phyloP scores from a whole-genome alignment of 2,113 vertebrate genomes.

The Tragelaphus buxtoni region DNA sequence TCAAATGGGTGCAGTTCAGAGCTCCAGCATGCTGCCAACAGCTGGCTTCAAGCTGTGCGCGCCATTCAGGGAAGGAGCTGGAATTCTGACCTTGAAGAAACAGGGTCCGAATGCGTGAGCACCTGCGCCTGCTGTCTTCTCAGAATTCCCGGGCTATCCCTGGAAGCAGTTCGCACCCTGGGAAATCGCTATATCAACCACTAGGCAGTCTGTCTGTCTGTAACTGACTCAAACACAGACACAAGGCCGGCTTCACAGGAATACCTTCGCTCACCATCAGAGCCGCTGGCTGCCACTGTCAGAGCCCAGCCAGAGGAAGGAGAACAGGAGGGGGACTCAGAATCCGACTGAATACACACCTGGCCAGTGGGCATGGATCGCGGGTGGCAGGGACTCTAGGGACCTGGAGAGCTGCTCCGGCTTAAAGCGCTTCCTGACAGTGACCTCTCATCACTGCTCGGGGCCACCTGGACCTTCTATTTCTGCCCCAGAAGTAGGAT shows the following conservation, averaged over 20 bases:
- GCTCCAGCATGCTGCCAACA: not conserved
- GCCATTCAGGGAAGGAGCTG: not conserved
- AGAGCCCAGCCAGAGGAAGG: not conserved
- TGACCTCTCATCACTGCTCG: not conserved
- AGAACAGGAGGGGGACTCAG: not conserved
- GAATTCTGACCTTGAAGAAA: not conserved
- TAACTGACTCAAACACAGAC: not conserved
- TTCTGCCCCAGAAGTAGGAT: not conserved
- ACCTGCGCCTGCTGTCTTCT: not conserved
- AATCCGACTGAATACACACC: not conserved
- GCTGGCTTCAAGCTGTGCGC: not conserved
- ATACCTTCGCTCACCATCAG: not conserved
- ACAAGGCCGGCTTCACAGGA: not conserved
- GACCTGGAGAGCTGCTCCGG: rapidly evolving
- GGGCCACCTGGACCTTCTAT: not conserved
- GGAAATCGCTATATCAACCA: not conserved
- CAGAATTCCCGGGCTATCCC: not conserved
- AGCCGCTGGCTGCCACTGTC: constrained; percentile 59
- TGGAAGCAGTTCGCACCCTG: not conserved
- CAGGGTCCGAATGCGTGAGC: no score
- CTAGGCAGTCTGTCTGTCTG: not conserved
- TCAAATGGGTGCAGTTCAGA: not conserved
- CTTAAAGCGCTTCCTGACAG: not conserved
- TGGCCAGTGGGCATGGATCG: not conserved
- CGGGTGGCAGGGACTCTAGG: not conserved